Conservation (phyloP, 2,797 vertebrate genomes). For the Choloepus didactylus region DNA sequence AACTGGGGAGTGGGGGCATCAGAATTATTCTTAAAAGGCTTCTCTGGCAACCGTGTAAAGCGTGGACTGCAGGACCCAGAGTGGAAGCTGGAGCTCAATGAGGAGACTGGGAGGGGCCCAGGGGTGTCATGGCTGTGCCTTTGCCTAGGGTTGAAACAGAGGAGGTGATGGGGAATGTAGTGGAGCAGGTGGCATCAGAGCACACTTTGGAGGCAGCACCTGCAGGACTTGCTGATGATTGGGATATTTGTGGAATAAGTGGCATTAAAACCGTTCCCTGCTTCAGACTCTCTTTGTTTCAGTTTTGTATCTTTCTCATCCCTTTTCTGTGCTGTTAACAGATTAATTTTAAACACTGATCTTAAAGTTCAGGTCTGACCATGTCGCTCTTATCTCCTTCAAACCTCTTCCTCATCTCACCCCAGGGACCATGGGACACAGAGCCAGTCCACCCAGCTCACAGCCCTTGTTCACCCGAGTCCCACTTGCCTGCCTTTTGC, state of each 20-base stretch:
- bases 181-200: background rate
- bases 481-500: background rate
- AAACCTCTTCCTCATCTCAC: background rate
- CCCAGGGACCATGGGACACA: background rate
- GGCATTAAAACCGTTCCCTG: background rate
- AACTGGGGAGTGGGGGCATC: background rate
- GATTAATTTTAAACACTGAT: constrained; percentile 7
- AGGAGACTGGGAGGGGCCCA: background rate
- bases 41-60: background rate
- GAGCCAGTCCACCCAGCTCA: background rate
- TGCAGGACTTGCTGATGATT: background rate
- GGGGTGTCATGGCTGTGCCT: background rate
- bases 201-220: background rate
- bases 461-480: background rate
- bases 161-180: background rate
- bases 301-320: background rate
- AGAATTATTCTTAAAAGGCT: background rate
- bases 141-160: background rate
- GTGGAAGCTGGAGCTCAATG: background rate
- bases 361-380: background rate
- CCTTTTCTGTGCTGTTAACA: background rate
- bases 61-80: background rate
- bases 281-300: background rate
- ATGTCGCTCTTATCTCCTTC: background rate
- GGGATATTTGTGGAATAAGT: background rate